Base-by-base conservation (phyloP, 2,113 vertebrate genomes). In the Hippocampus guttulatus region DNA sequence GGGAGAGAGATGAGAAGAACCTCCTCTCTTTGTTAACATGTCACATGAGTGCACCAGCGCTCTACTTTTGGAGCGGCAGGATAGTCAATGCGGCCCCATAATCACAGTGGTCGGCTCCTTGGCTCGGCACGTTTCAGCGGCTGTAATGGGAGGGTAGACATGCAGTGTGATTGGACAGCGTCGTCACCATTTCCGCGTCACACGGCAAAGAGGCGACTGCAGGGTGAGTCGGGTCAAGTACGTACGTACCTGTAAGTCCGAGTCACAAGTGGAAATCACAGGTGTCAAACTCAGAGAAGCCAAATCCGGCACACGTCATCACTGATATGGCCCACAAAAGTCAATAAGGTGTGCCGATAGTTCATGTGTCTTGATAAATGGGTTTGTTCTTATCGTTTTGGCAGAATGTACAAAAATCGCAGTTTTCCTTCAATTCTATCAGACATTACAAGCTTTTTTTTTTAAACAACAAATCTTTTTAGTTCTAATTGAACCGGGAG, bases 61-160 rank as follows among this genome's bases (percentile, higher is more conserved):
- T 61, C 58, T 33, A 61, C 58, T 61, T 61, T 33, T 61, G 58
- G 16, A 8, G 58, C 15, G 23, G 27, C 58, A 30, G 58, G 16
- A 30, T 3, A 61, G 58, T 61, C 9, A 61, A 21, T 8, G 58
- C 15, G 58, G 58, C 27, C 25, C 58, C 27, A 33, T 61, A 69
- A 78, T 81, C 77, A 84, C 76, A 64, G 81, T 51, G 76, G 79
- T 81, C 78, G 77, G 6, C 8, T 54, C 21, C 51, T 54, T 54
- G 51, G 51, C 51, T n/a, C 20, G 47, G 47, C 52, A n/a, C 7
- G 52, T 23, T n/a, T n/a, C 20, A n/a, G 20, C 2, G 51, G 67
- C 68, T 78, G 69, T 82, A 88, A 86, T 78, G 74, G 76, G 78
- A 65, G 82, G 86, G 76, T 82, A 84, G 83, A 81, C 83, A 79